Percentiles rank a stretch among this genome's conserved stretches.
phyloP scores from a whole-genome alignment of 2,888 invertebrate genomes.

The Lasioglossum figueresi region DNA sequence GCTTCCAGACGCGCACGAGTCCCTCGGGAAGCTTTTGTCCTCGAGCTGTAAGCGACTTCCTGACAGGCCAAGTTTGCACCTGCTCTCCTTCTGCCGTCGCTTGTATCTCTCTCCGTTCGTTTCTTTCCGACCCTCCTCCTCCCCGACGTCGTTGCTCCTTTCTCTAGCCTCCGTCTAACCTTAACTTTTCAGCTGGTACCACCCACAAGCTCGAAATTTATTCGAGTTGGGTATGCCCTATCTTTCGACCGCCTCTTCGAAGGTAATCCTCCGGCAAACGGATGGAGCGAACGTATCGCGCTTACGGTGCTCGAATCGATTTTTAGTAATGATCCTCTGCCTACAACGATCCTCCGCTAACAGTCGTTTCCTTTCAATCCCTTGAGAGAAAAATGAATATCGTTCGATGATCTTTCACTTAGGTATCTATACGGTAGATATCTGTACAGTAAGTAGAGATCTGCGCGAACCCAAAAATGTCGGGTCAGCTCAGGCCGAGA shows the following conservation, averaged over 20 bases:
- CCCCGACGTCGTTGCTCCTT: conserved; percentile 28
- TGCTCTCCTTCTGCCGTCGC: conserved; percentile 78
- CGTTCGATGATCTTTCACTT: neutral
- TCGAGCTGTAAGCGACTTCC: conserved; percentile 84
- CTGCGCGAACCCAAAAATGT: neutral
- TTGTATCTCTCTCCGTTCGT: conserved; percentile 52
- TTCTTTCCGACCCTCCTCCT: conserved; percentile 29
- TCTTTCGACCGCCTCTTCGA: conserved; percentile 46
- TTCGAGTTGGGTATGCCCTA: conserved; percentile 69
- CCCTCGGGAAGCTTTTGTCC: conserved; percentile 83
- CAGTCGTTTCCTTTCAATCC: conserved; percentile 48
- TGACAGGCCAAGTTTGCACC: conserved; percentile 84
- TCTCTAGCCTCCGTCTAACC: conserved; percentile 67
- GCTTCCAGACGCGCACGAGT: conserved; percentile 78
- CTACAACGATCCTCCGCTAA: neutral
- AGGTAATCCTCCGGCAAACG: conserved; percentile 71
- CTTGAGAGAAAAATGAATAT: neutral
- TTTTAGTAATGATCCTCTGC: conserved; percentile 57
- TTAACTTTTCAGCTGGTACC: conserved; percentile 68
- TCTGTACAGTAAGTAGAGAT: neutral
- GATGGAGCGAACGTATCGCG: conserved; percentile 54
- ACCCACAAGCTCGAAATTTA: conserved; percentile 77
- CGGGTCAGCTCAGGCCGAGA: no score
- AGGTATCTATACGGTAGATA: neutral
- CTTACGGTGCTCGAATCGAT: conserved; percentile 62